A percentile compares a stretch with the other conserved stretches of the same genome.
Conservation (phyloP, 2,888 invertebrate species). For the Ametastegia equiseti region DNA sequence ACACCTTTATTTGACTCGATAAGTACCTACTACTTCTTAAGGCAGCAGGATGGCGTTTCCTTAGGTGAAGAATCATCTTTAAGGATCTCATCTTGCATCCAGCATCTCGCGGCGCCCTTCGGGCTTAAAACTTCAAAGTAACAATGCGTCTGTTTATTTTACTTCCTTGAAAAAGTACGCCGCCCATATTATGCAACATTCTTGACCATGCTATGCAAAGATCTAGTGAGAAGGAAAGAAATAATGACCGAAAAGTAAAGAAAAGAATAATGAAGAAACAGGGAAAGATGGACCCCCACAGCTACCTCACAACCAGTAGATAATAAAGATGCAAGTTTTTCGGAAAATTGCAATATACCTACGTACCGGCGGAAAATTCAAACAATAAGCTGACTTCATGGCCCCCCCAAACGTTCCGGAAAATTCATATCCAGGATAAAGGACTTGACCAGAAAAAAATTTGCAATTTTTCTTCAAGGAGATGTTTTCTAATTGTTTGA, state of each 20-base stretch:
- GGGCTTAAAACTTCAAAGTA: slow-evolving; percentile 6
- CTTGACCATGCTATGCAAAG: background rate
- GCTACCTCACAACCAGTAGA: background rate
- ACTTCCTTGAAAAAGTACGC: slow-evolving; percentile 46
- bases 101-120: background rate
- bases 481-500: background rate
- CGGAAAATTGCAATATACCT: background rate
- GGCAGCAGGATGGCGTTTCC: slow-evolving; percentile 3
- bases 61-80: background rate
- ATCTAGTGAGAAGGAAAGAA: slow-evolving; percentile 1
- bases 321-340: slow-evolving; percentile 14
- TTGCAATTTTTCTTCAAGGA: background rate
- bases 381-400: background rate
- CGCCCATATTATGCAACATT: slow-evolving; percentile 15
- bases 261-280: background rate
- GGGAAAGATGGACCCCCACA: background rate
- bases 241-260: too few species aligned
- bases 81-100: background rate
- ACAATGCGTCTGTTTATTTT: slow-evolving; percentile 48
- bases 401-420: background rate
- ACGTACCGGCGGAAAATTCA: background rate
- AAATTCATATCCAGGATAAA: background rate
- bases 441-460: background rate
- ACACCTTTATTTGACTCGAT: slow-evolving; percentile 51
- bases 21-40: slow-evolving; percentile 45